Conservation (phyloP, 2,888 invertebrate genomes). For the Lasioglossum leucozonium region DNA sequence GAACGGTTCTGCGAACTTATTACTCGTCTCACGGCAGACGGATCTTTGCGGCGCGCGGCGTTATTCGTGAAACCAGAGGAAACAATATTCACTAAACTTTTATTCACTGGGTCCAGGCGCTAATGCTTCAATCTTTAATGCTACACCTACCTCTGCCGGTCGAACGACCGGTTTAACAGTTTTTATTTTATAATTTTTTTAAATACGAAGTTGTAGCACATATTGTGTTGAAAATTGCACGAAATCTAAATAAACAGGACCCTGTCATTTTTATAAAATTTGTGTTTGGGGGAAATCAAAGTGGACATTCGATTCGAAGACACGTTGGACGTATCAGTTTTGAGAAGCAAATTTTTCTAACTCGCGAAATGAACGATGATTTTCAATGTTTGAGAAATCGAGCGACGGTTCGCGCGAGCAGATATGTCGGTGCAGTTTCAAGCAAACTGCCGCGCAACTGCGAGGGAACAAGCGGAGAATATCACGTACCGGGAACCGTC, state of each 20-base stretch:
- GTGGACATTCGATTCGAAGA: too few species aligned
- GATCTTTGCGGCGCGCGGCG: background rate
- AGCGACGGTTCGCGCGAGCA: background rate
- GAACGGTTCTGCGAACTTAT: background rate
- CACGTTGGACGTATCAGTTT: background rate
- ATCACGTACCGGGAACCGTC: conserved; percentile 10
- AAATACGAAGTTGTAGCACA: too few species aligned
- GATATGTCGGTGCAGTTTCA: background rate
- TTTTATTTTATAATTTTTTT: too few species aligned
- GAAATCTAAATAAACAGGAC: too few species aligned
- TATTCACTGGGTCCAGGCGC: too few species aligned
- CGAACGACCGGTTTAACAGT: too few species aligned
- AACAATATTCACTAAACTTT: background rate
- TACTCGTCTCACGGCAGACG: background rate
- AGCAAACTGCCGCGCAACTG: background rate
- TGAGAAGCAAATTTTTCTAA: background rate
- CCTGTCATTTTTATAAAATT: too few species aligned
- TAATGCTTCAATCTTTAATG: too few species aligned
- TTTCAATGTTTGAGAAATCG: background rate
- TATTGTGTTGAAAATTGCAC: too few species aligned
- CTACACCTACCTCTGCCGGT: too few species aligned
- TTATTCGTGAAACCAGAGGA: background rate
- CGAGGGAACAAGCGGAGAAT: background rate
- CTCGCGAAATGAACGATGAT: background rate
- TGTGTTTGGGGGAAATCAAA: too few species aligned